These are phyloP conservation scores for Selenia dentaria DNA, from an alignment of 2,888 invertebrate genomes.

Conservation along the genomic window DNA sequence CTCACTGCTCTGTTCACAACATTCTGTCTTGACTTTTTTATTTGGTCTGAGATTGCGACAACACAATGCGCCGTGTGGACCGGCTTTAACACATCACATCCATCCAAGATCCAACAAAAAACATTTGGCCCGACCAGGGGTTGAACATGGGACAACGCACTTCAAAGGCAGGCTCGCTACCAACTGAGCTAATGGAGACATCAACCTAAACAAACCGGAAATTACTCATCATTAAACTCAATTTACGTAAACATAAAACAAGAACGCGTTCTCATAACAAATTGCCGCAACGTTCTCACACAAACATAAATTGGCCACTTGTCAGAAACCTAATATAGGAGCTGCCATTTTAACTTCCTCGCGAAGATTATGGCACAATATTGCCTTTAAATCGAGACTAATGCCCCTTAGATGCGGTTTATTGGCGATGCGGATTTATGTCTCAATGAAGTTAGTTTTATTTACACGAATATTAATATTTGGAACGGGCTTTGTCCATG, in stretches of 20 bases:
- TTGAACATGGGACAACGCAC: too few species aligned
- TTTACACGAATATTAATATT: too few species aligned
- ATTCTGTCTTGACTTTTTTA: too few species aligned
- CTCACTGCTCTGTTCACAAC: too few species aligned
- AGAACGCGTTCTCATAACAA: conserved; percentile 33
- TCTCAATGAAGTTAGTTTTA: conserved; percentile 1
- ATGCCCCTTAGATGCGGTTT: conserved; percentile 48
- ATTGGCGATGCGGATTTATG: conserved; percentile 22
- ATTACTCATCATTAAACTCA: background rate
- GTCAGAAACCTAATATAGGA: conserved; percentile 49
- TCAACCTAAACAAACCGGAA: background rate
- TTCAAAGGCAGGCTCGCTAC: too few species aligned
- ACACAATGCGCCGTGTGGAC: too few species aligned
- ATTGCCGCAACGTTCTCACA: conserved; percentile 26
- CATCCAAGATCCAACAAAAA: too few species aligned
- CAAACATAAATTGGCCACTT: conserved; percentile 48
- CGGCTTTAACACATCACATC: too few species aligned
- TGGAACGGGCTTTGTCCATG: background rate
- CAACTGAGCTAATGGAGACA: too few species aligned
- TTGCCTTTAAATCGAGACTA: conserved; percentile 52
- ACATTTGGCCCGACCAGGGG: too few species aligned
- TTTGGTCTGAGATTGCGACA: too few species aligned
- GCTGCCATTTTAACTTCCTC: conserved; percentile 50
- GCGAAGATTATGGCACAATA: conserved; percentile 46
- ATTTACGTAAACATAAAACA: conserved; percentile 20